Percentiles rank a stretch among this genome's conserved stretches.
Evolutionary conservation across 2,113 vertebrate species (phyloP).

Genomic region (Plecturocebus donacophilus): DNA sequence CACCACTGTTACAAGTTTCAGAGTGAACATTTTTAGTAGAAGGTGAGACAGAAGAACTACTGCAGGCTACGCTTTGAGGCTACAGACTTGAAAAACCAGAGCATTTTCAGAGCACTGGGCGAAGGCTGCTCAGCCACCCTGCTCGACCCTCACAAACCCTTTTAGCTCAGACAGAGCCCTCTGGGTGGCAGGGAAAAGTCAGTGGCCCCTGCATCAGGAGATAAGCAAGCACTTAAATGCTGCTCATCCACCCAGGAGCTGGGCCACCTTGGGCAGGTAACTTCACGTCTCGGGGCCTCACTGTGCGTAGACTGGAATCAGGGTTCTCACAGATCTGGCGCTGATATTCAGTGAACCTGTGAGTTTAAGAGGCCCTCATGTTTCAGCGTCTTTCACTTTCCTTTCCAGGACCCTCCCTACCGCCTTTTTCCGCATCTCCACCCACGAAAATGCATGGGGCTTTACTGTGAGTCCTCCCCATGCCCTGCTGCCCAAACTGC

Average conservation of each 20-base stretch:
- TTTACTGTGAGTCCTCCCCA: background rate
- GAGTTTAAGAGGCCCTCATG: background rate
- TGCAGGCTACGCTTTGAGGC: slow-evolving; percentile 54
- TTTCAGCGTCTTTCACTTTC: background rate
- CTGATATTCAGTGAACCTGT: background rate
- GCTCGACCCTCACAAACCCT: background rate
- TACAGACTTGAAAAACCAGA: slow-evolving; percentile 56
- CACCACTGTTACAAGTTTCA: slow-evolving; percentile 55
- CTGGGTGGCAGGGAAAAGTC: background rate
- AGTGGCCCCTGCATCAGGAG: background rate
- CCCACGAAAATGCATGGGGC: background rate
- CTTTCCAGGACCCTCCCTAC: background rate
- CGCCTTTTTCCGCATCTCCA: background rate
- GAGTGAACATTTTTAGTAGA: slow-evolving; percentile 61
- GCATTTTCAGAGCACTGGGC: background rate
- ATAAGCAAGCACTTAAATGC: background rate
- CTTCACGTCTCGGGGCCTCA: background rate
- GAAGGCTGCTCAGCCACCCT: background rate
- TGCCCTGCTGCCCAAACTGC: background rate
- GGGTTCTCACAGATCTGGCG: background rate
- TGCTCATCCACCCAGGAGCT: background rate
- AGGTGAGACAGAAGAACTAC: slow-evolving; percentile 22
- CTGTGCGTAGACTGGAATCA: background rate
- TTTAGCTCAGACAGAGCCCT: background rate
- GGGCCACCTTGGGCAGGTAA: background rate